These are phyloP conservation scores for Rhopalosiphum maidis DNA, from an alignment of 1,140 invertebrate species.

Conservation along the genomic window DNA sequence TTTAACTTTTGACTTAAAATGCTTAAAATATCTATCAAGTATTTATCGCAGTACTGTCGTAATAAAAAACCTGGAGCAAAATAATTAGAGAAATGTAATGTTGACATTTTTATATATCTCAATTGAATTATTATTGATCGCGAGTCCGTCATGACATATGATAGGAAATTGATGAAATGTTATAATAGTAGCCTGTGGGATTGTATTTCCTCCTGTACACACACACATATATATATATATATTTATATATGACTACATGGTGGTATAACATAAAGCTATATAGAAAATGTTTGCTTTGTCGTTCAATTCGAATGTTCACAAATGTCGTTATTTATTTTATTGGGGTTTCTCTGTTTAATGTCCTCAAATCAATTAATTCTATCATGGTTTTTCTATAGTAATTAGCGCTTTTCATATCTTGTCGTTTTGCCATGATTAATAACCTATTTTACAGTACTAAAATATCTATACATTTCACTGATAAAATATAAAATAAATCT, in stretches of 20 bases:
- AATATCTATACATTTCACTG: neutral
- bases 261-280: neutral
- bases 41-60: neutral
- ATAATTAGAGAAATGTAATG: neutral
- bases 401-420: neutral
- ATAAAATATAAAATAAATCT: neutral
- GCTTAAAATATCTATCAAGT: neutral
- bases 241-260: neutral
- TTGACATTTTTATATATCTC: neutral
- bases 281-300: neutral
- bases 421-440: neutral
- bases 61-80: neutral
- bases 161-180: neutral
- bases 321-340: neutral
- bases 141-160: neutral
- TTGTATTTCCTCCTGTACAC: neutral
- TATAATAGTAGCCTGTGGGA: neutral
- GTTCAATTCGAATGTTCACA: neutral
- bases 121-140: neutral
- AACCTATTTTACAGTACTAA: neutral
- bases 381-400: neutral
- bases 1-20: neutral
- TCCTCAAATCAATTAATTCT: constrained; percentile 28
- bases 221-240: neutral
- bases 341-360: neutral